Evolutionary conservation across 2,113 vertebrate genomes (phyloP).

Genomic region (Patagioenas fasciata): DNA sequence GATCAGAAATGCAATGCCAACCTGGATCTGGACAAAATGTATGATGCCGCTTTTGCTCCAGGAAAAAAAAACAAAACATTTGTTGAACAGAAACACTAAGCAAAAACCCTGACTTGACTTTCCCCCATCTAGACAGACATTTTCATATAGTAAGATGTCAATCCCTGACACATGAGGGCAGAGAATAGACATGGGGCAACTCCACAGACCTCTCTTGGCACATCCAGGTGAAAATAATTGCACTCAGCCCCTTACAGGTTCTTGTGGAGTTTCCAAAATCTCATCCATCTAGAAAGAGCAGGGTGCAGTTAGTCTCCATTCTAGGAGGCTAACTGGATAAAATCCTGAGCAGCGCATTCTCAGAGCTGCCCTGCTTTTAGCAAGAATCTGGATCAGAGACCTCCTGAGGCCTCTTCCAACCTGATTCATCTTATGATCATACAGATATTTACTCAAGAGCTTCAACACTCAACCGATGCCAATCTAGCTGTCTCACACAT

Average conservation of each 20-base stretch:
- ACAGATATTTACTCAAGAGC: not conserved
- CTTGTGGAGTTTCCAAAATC: not conserved
- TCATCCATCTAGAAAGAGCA: not conserved
- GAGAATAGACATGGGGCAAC: not conserved
- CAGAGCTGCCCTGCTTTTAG: not conserved
- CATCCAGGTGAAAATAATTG: not conserved
- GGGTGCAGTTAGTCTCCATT: not conserved
- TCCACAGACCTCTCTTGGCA: not conserved
- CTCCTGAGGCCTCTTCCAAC: not conserved
- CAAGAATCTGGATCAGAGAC: not conserved
- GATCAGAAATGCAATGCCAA: not conserved
- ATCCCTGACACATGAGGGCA: not conserved
- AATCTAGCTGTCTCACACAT: not conserved
- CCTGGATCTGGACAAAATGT: not conserved
- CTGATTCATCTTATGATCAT: not conserved
- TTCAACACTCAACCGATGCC: not conserved
- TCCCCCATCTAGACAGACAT: not conserved
- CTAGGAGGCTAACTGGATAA: not conserved
- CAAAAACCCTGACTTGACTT: not conserved
- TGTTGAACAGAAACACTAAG: not conserved
- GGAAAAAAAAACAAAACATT: not conserved
- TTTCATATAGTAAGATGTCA: not conserved
- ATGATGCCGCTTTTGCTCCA: not conserved
- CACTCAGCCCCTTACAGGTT: not conserved
- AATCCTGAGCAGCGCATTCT: not conserved